Evolutionary conservation across 2,113 vertebrate genomes (phyloP).

Genomic region (Ascaphus truei): DNA sequence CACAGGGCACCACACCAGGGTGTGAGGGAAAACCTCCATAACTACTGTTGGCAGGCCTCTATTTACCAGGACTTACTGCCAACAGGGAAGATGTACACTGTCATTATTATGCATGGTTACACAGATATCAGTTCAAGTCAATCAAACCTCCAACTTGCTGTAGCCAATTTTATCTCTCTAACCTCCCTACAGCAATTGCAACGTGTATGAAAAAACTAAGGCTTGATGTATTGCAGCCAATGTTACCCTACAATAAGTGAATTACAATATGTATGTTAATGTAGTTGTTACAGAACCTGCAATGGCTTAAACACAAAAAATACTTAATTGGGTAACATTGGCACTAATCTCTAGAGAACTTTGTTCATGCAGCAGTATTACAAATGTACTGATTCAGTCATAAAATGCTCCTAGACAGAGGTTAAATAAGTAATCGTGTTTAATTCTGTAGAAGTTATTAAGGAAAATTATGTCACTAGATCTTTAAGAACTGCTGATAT

Average conservation of each 20-base stretch:
- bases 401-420: conserved; percentile 11
- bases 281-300: neutral
- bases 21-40: too few species aligned
- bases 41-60: too few species aligned
- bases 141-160: too few species aligned
- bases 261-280: neutral
- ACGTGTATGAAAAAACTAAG: too few species aligned
- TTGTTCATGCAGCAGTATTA: neutral
- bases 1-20: too few species aligned
- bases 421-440: conserved; percentile 3
- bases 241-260: neutral
- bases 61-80: too few species aligned
- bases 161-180: too few species aligned
- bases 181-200: too few species aligned
- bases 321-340: conserved; percentile 6
- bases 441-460: conserved; percentile 15
- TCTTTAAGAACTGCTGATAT: conserved; percentile 1
- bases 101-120: too few species aligned
- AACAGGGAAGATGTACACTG: too few species aligned
- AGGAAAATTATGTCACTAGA: neutral
- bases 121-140: too few species aligned
- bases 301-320: neutral
- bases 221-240: too few species aligned
- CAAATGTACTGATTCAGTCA: conserved; percentile 12
- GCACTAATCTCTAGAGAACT: conserved; percentile 4